Percentiles rank a stretch among this genome's conserved stretches.
phyloP scores from a whole-genome alignment of 2,113 vertebrate genomes.

The Epinephelus fuscoguttatus region DNA sequence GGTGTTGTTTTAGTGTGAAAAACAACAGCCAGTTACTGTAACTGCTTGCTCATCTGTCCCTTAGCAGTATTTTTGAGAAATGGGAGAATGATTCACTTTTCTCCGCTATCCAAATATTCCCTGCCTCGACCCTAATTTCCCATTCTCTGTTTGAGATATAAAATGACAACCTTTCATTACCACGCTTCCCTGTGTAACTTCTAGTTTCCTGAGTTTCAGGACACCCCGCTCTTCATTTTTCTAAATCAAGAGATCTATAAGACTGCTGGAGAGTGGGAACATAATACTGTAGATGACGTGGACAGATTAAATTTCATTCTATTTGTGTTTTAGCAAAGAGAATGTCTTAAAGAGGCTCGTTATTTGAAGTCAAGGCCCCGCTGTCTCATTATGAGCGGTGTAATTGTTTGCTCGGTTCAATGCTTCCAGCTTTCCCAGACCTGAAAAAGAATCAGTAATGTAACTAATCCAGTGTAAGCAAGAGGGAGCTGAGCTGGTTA shows the following conservation, averaged over 20 bases:
- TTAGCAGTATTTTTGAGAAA: background rate
- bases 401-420: constrained; percentile 62
- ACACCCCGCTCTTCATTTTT: background rate
- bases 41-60: background rate
- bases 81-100: background rate
- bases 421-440: constrained; percentile 52
- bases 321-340: constrained; percentile 37
- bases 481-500: constrained; percentile 57
- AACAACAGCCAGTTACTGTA: background rate
- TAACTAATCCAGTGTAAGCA: constrained; percentile 73
- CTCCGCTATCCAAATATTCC: background rate
- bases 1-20: background rate
- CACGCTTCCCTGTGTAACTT: background rate
- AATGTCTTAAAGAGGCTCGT: constrained; percentile 46
- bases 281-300: background rate
- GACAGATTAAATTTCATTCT: background rate
- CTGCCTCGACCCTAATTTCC: background rate
- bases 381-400: constrained; percentile 47
- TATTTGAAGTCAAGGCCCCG: constrained; percentile 61
- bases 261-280: background rate
- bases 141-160: background rate
- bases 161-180: background rate
- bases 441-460: constrained; percentile 73
- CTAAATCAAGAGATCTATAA: background rate
- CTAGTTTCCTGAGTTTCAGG: background rate